Evolutionary conservation across 2,113 vertebrate species (phyloP).

Genomic region (Bungarus multicinctus): DNA sequence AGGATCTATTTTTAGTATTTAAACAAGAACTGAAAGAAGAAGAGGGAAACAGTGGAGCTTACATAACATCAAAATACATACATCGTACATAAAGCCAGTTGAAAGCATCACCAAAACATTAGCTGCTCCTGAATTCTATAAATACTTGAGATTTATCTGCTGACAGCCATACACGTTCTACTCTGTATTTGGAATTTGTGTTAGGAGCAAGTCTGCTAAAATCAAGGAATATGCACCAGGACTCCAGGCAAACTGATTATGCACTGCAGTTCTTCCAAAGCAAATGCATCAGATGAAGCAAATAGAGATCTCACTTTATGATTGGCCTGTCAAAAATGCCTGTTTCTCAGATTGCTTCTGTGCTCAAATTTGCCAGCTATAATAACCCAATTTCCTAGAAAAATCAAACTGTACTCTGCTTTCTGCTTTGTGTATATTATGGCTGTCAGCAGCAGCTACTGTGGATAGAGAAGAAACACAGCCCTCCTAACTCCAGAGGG

Average conservation of each 20-base stretch:
- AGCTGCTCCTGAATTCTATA: constrained; percentile 58
- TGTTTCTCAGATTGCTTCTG: constrained; percentile 25
- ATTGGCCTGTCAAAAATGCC: constrained; percentile 27
- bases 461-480: constrained; percentile 21
- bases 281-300: constrained; percentile 36
- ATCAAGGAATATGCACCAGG: neutral
- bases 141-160: constrained; percentile 47
- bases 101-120: constrained; percentile 57
- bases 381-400: constrained; percentile 54
- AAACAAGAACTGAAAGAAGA: constrained; percentile 7
- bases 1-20: constrained; percentile 31
- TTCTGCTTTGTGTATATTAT: constrained; percentile 39
- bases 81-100: constrained; percentile 37
- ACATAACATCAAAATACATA: constrained; percentile 32
- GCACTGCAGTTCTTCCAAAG: neutral
- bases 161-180: constrained; percentile 57
- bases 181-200: constrained; percentile 44
- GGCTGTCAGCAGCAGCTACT: constrained; percentile 36
- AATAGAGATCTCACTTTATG: constrained; percentile 49
- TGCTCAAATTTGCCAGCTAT: constrained; percentile 36
- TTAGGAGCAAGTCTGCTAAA: constrained; percentile 37
- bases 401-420: constrained; percentile 20
- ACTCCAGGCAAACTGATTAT: constrained; percentile 29
- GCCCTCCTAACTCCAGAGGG: constrained; percentile 17
- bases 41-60: constrained; percentile 21